Evolutionary conservation across 2,797 vertebrate genomes (phyloP), one percentile per base, ranked within the genome.

Genomic region (Crotalus adamanteus): DNA sequence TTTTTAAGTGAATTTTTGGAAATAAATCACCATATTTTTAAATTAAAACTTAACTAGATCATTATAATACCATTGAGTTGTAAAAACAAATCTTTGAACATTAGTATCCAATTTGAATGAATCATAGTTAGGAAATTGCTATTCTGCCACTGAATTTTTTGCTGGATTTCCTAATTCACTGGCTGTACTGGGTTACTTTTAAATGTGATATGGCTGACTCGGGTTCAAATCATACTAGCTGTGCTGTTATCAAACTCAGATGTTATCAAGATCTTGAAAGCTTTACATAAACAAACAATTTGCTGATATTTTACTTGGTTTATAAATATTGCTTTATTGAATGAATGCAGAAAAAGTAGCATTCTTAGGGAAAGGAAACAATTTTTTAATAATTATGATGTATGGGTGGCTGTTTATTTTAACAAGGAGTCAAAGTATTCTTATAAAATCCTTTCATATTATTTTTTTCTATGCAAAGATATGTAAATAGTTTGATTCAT

Each of bases 401-500:
- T 9, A 73, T n/a, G 42, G 31, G 51, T 86, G 53, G 51, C 2
- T 8, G 51, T 63, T 78, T 73, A 69, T 37, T 88, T 73, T 16
- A 60, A 53, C 25, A 12, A 61, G 57, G 18, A 20, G 88, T 22
- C 16, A 63, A 47, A 63, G 51, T 55, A 5, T 91, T 78, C n/a
- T 28, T 51, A 73, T 87, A 3, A 56, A 90, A 42, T 47, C 26
- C 25, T 18, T 73, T 22, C 26, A 22, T 73, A 25, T 73, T 28
- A 37, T 61, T 20, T 92, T 20, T 93, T 90, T 42, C 37, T 78
- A 94, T 59, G 91, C 69, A 28, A 90, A 16, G 0, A 78, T 47
- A 92, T 90, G 65, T 53, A 93, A 92, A 88, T 92, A 13, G 47
- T 55, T 18, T 56, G 26, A 16, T 61, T 91, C 51, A 94, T 92